These are phyloP conservation scores for Nestor notabilis DNA, from an alignment of 2,113 vertebrate genomes.

Conservation along the genomic window DNA sequence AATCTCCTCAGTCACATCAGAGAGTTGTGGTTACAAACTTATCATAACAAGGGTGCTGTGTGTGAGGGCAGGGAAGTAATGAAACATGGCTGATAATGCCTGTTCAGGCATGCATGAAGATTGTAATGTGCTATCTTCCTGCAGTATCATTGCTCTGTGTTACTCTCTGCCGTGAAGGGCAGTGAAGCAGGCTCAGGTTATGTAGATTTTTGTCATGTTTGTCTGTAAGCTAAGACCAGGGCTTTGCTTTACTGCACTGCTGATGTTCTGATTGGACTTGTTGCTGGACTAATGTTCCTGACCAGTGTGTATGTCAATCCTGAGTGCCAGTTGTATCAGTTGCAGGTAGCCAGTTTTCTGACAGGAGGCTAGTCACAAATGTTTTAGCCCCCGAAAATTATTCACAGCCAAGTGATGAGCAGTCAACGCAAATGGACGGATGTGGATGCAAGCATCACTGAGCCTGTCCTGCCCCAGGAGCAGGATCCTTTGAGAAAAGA, in stretches of 20 bases:
- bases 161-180: neutral
- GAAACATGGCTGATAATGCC: neutral
- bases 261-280: neutral
- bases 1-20: neutral
- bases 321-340: fast-evolving
- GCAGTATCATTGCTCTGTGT: neutral
- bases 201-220: neutral
- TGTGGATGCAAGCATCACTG: neutral
- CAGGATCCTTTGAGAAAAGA: neutral
- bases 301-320: fast-evolving
- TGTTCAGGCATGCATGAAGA: neutral
- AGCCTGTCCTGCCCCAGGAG: neutral
- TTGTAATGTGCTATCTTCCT: neutral
- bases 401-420: neutral
- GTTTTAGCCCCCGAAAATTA: neutral
- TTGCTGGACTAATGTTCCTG: neutral
- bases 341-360: neutral
- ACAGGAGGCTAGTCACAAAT: neutral
- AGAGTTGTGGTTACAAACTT: neutral
- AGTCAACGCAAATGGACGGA: fast-evolving
- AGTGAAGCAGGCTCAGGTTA: neutral
- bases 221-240: neutral
- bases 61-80: neutral
- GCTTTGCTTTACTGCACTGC: neutral
- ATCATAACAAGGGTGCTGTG: neutral